These are phyloP conservation scores for Cylloceria caligata DNA, from an alignment of 2,888 invertebrate genomes.

Conservation along the genomic window DNA sequence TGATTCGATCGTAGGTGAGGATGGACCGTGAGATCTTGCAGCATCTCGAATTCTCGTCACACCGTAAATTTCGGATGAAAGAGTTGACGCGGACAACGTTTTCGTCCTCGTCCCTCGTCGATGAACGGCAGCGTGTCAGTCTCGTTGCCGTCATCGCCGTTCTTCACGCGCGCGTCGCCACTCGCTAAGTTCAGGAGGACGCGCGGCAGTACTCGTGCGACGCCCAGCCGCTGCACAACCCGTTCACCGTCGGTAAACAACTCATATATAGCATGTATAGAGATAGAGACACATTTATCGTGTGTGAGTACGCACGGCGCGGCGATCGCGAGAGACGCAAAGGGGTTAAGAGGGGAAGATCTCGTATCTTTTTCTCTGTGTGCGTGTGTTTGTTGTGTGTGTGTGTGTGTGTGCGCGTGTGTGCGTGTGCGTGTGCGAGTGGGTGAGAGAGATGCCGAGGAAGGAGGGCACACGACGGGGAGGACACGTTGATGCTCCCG, in stretches of 20 bases:
- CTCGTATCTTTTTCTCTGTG: slow-evolving; percentile 26
- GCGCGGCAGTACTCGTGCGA: slow-evolving; percentile 29
- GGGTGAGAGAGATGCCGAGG: slow-evolving; percentile 21
- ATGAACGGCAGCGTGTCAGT: slow-evolving; percentile 34
- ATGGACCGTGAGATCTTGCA: not conserved
- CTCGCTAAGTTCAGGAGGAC: slow-evolving; percentile 39
- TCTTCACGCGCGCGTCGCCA: slow-evolving; percentile 54
- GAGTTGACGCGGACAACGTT: slow-evolving; percentile 30
- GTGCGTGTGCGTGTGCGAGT: slow-evolving; percentile 6
- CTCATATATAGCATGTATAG: slow-evolving; percentile 43
- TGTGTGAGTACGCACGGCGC: slow-evolving; percentile 16
- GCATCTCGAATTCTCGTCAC: slow-evolving; percentile 18
- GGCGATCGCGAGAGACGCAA: slow-evolving; percentile 11
- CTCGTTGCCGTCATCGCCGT: slow-evolving; percentile 62
- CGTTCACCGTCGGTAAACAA: slow-evolving; percentile 62
- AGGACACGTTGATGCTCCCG: slow-evolving; percentile 51
- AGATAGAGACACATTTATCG: slow-evolving; percentile 28
- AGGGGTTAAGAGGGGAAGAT: not conserved
- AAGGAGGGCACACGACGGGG: slow-evolving; percentile 39
- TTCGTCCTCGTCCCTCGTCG: slow-evolving; percentile 33
- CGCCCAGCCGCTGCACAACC: slow-evolving; percentile 42
- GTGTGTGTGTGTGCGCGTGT: too few species aligned
- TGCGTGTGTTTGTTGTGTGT: too few species aligned
- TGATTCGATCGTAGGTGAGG: slow-evolving; percentile 3
- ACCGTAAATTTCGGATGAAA: slow-evolving; percentile 24